Evolutionary conservation across 30 jellyfish, hydroid and myxozoan genomes (phyloP).

Genomic region (Aurelia aurita): DNA sequence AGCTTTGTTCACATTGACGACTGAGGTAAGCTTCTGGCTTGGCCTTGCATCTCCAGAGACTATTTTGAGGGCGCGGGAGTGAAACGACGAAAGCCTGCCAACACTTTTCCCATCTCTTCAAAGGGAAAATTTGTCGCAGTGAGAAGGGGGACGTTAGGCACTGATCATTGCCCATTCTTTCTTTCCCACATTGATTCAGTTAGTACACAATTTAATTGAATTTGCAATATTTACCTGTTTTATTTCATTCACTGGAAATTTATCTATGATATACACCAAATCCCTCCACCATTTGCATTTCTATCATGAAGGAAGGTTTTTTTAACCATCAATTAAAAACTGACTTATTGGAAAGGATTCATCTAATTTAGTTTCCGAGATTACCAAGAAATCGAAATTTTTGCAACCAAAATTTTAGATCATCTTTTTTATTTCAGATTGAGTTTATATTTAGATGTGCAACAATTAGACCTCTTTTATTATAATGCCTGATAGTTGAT

Average conservation of each 20-base stretch:
- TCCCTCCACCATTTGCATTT: conserved; percentile 2
- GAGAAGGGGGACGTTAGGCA: conserved; percentile 6
- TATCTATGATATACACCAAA: conserved; percentile 2
- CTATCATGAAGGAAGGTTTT: conserved; percentile 9
- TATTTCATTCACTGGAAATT: conserved; percentile 5
- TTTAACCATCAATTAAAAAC: conserved; percentile 13
- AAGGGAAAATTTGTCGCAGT: not conserved
- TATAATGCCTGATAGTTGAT: not conserved
- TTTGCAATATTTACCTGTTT: not conserved
- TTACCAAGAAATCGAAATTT: not conserved
- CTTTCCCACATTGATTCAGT: conserved; percentile 17
- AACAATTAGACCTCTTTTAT: not conserved
- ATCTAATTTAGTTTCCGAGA: conserved; percentile 1
- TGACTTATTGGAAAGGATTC: conserved; percentile 13
- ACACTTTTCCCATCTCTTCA: not conserved
- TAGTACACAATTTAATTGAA: too few species aligned
- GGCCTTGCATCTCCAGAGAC: too few species aligned
- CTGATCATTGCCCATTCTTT: conserved; percentile 7
- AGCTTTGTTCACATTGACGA: too few species aligned
- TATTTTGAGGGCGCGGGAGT: too few species aligned
- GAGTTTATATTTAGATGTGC: conserved; percentile 31
- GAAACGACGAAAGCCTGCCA: too few species aligned
- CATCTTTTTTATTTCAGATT: conserved; percentile 3
- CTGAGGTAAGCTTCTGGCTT: too few species aligned
- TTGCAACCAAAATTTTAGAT: not conserved